Evolutionary conservation across 2,113 vertebrate species (phyloP).

Genomic region (Todiramphus saurophagus): DNA sequence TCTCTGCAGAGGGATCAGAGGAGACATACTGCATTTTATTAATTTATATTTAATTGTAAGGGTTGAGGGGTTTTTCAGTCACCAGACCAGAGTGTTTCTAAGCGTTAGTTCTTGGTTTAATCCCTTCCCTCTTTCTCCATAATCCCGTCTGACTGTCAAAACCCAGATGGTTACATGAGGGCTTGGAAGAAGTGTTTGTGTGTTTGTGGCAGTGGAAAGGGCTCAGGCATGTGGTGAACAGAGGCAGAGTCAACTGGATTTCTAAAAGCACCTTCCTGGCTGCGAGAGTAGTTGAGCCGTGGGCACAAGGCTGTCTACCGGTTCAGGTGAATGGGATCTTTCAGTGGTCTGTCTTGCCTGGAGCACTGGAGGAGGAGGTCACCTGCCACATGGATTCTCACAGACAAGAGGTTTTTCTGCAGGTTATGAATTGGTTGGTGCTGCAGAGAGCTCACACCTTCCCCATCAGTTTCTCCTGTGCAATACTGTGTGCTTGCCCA

Average conservation of each 20-base stretch:
- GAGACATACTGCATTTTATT: not conserved
- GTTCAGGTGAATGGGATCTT: not conserved
- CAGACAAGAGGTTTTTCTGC: not conserved
- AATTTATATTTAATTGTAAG: not conserved
- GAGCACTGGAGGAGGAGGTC: not conserved
- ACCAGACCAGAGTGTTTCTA: not conserved
- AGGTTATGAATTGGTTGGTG: not conserved
- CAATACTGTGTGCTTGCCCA: not conserved
- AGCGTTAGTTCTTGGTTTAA: not conserved
- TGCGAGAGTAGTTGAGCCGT: not conserved
- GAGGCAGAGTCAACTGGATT: not conserved
- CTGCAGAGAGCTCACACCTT: not conserved
- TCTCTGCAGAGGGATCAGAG: not conserved
- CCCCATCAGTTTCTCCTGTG: not conserved
- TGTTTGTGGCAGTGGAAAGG: not conserved
- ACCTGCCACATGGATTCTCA: not conserved
- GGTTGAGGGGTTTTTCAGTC: not conserved
- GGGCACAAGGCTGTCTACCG: not conserved
- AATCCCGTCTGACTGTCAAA: conserved; percentile 12
- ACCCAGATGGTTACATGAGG: not conserved
- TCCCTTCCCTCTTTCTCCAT: not conserved
- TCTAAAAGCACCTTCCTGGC: not conserved
- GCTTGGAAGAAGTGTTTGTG: not conserved
- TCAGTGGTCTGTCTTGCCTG: not conserved
- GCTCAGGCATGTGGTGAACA: not conserved